Percentiles rank a stretch among this genome's conserved stretches.
phyloP scores from a whole-genome alignment of 2,797 vertebrate genomes.

The Sebastes diaconus region DNA sequence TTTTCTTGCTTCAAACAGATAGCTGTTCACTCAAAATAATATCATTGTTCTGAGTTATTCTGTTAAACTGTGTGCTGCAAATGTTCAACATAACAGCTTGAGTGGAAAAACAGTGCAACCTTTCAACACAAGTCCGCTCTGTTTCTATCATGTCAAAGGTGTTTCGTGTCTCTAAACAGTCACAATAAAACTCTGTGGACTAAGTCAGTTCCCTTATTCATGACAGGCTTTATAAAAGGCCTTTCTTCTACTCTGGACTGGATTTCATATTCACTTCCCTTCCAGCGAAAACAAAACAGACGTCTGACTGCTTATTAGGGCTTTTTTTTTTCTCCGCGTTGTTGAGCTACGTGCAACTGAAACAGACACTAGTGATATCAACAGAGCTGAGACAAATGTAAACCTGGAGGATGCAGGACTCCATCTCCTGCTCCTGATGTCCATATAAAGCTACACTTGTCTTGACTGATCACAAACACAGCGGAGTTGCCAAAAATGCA shows the following conservation, averaged over 20 bases:
- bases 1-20: not conserved
- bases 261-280: constrained; percentile 67
- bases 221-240: constrained; percentile 36
- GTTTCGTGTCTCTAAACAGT: not conserved
- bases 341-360: not conserved
- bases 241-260: constrained; percentile 32
- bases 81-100: not conserved
- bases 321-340: not conserved
- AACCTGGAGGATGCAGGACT: constrained; percentile 49
- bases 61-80: not conserved
- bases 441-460: constrained; percentile 77
- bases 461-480: constrained; percentile 53
- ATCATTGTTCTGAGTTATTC: not conserved
- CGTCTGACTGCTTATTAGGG: constrained; percentile 23
- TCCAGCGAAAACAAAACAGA: constrained; percentile 44
- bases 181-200: constrained; percentile 33
- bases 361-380: constrained; percentile 36
- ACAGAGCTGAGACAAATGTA: constrained; percentile 59
- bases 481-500: constrained; percentile 40
- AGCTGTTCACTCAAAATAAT: not conserved
- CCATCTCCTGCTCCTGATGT: constrained; percentile 52
- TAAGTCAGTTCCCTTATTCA: constrained; percentile 38
- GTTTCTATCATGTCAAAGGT: not conserved
- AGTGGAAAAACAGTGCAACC: not conserved
- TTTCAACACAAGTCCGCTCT: not conserved